Evolutionary conservation across 2,888 invertebrate genomes (phyloP).

Genomic region (Anarsia innoxiella): DNA sequence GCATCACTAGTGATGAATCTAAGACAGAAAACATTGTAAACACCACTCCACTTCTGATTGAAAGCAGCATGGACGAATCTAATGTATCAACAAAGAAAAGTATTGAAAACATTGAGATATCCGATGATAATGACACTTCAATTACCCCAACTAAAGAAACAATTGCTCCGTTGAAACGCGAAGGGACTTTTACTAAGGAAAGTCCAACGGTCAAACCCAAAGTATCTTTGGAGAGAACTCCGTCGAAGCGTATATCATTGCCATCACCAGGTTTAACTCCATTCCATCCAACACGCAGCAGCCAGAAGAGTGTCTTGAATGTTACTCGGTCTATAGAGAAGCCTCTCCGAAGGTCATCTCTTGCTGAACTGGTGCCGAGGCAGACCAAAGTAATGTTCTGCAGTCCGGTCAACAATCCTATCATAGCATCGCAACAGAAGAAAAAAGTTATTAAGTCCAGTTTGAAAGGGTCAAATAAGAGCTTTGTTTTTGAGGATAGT

Average conservation of each 20-base stretch:
- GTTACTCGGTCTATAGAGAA: slow-evolving; percentile 59
- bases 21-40: slow-evolving; percentile 45
- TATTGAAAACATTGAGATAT: slow-evolving; percentile 5
- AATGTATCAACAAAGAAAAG: slow-evolving; percentile 9
- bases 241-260: slow-evolving; percentile 34
- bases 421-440: slow-evolving; percentile 35
- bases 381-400: slow-evolving; percentile 62
- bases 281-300: slow-evolving; percentile 25
- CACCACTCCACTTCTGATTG: slow-evolving; percentile 48
- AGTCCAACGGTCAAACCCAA: slow-evolving; percentile 25
- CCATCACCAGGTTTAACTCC: slow-evolving; percentile 58
- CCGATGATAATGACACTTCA: neutral
- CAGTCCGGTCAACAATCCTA: slow-evolving; percentile 50
- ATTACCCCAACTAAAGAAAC: slow-evolving; percentile 12
- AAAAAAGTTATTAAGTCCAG: slow-evolving; percentile 63
- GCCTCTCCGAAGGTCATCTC: slow-evolving; percentile 23
- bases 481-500: slow-evolving; percentile 56
- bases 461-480: slow-evolving; percentile 66
- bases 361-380: slow-evolving; percentile 29
- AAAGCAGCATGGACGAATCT: slow-evolving; percentile 55
- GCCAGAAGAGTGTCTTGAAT: slow-evolving; percentile 39
- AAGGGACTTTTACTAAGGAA: slow-evolving; percentile 63
- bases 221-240: slow-evolving; percentile 28
- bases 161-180: slow-evolving; percentile 43
- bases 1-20: slow-evolving; percentile 57